phyloP scores from a whole-genome alignment of 2,888 invertebrate species.

The Rhodophaea formosa region DNA sequence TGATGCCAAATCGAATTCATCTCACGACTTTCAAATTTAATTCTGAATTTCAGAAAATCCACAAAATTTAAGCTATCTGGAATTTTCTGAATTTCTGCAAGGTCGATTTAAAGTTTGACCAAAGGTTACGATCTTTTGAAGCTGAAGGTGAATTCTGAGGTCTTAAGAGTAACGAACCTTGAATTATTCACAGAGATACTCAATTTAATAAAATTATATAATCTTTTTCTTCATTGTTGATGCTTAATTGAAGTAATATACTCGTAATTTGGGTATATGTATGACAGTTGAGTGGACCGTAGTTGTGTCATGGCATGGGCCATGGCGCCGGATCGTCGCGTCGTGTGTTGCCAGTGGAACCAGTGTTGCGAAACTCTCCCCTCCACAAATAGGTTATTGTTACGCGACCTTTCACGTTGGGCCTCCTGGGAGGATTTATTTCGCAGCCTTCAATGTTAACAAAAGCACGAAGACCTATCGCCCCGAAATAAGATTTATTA shows the following conservation, averaged over 20 bases:
- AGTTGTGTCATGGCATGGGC: slow-evolving; percentile 1
- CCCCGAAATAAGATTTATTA: slow-evolving; percentile 48
- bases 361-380: slow-evolving; percentile 52
- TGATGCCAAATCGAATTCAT: neutral
- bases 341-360: slow-evolving; percentile 22
- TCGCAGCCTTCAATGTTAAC: slow-evolving; percentile 45
- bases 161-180: neutral
- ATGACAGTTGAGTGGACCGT: neutral
- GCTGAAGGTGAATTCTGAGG: neutral
- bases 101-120: neutral
- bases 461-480: slow-evolving; percentile 45
- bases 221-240: neutral
- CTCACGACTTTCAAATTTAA: neutral
- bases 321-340: slow-evolving; percentile 60
- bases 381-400: slow-evolving; percentile 61
- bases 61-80: neutral
- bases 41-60: neutral
- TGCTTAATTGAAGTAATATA: neutral
- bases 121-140: neutral
- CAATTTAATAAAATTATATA: neutral
- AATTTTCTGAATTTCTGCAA: slow-evolving; percentile 38
- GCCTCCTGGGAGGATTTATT: slow-evolving; percentile 53
- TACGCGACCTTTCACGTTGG: slow-evolving; percentile 60
- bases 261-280: neutral
- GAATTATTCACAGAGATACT: neutral